Evolutionary conservation across 2,113 vertebrate species (phyloP).

Genomic region (Gulo gulo): DNA sequence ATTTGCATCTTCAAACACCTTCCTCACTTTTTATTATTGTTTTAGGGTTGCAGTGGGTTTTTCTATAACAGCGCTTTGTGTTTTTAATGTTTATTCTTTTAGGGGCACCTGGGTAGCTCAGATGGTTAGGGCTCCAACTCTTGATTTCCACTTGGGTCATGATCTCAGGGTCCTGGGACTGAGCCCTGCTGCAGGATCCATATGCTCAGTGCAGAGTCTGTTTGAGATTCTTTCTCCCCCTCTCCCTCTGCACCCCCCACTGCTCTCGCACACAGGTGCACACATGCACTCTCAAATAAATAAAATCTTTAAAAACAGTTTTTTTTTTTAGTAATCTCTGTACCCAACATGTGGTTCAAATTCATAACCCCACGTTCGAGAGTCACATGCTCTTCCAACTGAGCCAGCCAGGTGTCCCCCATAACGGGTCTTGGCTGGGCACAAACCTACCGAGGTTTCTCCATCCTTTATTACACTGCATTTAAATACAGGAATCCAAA

Average conservation of each 20-base stretch:
- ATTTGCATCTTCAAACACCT: background rate
- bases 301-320: background rate
- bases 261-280: background rate
- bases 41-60: background rate
- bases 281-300: background rate
- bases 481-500: background rate
- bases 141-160: background rate
- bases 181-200: background rate
- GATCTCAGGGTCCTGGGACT: background rate
- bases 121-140: background rate
- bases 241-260: background rate
- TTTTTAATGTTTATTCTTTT: background rate
- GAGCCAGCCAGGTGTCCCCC: background rate
- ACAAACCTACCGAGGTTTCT: background rate
- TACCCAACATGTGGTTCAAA: background rate
- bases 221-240: background rate
- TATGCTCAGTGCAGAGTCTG: background rate
- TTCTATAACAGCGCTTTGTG: background rate
- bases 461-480: background rate
- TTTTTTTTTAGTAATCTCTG: background rate
- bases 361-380: background rate
- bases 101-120: background rate
- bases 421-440: background rate
- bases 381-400: background rate
- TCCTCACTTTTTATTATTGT: background rate